phyloP scores from a whole-genome alignment of 2,888 invertebrate genomes.

The Ommatoiulus sabulosus region DNA sequence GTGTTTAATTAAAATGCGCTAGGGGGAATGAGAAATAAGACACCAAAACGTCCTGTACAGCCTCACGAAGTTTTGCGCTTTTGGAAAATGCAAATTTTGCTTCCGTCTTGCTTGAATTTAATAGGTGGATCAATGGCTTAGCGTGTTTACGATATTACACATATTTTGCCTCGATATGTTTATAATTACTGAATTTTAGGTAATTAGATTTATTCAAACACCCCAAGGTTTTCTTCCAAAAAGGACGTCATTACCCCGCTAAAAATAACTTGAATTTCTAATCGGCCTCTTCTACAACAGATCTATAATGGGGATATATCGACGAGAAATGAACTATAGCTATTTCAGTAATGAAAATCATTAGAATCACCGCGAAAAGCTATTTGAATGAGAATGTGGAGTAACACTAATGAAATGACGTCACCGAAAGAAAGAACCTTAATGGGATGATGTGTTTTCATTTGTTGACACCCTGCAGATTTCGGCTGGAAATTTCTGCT shows the following conservation, averaged over 20 bases:
- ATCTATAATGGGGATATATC: background rate
- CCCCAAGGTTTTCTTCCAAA: background rate
- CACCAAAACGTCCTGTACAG: background rate
- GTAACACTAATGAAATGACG: background rate
- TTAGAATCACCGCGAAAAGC: background rate
- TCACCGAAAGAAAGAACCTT: background rate
- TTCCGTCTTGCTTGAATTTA: constrained; percentile 3
- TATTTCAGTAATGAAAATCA: background rate
- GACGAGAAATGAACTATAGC: background rate
- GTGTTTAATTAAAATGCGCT: background rate
- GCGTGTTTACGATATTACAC: background rate
- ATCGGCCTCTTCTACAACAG: background rate
- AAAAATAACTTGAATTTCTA: background rate
- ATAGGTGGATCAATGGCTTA: background rate
- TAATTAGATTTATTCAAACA: background rate
- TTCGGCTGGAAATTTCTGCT: background rate
- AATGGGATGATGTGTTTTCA: background rate
- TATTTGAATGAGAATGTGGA: background rate
- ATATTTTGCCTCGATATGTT: background rate
- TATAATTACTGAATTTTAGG: background rate
- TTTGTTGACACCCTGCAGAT: background rate
- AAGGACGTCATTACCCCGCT: background rate
- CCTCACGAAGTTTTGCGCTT: background rate
- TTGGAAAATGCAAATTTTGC: background rate
- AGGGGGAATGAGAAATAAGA: background rate